phyloP scores from a whole-genome alignment of 2,888 invertebrate genomes.

The Mesorhabditis sp. region DNA sequence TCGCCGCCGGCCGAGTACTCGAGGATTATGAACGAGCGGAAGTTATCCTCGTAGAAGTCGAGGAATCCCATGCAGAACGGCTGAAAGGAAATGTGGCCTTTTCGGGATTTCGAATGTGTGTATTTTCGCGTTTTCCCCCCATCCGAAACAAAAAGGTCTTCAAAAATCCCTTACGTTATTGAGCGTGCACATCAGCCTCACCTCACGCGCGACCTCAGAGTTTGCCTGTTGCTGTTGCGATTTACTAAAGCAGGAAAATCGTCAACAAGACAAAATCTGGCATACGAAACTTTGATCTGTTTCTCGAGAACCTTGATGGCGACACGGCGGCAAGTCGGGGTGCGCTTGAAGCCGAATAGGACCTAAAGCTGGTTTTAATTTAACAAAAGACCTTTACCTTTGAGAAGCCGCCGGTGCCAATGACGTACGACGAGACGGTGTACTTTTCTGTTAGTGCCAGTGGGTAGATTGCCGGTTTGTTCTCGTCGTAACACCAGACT shows the following conservation, averaged over 20 bases:
- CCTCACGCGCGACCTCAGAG: neutral
- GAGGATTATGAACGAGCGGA: neutral
- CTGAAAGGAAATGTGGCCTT: neutral
- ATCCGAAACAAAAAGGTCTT: neutral
- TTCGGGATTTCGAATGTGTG: too few species aligned
- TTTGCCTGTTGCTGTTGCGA: neutral
- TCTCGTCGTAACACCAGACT: neutral
- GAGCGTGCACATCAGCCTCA: neutral
- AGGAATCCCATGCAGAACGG: constrained; percentile 2
- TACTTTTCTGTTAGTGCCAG: neutral
- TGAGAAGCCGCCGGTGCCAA: neutral
- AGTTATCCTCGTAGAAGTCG: neutral
- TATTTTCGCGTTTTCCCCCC: too few species aligned
- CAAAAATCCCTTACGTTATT: neutral
- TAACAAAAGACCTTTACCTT: neutral
- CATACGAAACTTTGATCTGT: neutral
- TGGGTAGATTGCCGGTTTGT: neutral
- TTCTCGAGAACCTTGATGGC: neutral
- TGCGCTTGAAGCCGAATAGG: neutral
- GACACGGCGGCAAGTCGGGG: neutral
- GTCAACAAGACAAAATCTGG: neutral
- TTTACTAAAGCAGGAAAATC: neutral
- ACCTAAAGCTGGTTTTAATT: neutral
- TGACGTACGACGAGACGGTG: neutral
- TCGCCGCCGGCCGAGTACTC: neutral